Base-by-base conservation (phyloP, 2,888 invertebrate genomes). In the Rhorus exstirpatorius region DNA sequence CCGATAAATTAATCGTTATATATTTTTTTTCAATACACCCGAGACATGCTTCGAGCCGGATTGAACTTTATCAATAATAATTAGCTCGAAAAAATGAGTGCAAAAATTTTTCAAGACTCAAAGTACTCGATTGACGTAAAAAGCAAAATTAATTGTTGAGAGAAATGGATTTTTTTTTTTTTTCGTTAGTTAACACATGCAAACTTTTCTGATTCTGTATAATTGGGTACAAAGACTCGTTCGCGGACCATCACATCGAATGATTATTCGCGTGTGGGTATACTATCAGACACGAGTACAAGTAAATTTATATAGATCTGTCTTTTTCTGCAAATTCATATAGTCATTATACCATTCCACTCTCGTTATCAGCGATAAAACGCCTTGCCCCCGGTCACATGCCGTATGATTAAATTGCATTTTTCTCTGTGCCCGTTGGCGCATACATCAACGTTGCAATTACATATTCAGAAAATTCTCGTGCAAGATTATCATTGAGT, bases 361-460 rank as follows among this genome's bases (percentile, higher is more conserved):
- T 74, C 67, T 80, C 80, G 79, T 79, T 79, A 79, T 80, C 83
- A 68, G 70, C 55, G 58, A 65, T 79, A 63, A 60, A 58, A 58
- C 61, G 55, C 51, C 14, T 65, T 12, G n/a, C n/a, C 72, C 53
- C 81, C 63, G 67, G 63, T 79, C n/a, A n/a, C 81, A 74, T 72
- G 72, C 53, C 31, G 35, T 46, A 31, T 67, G 83, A 82, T 78
- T 75, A 74, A 41, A 78, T 68, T 65, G 74, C 74, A 14, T 68
- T 74, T 75, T 55, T 10, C 61, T 49, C 26, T n/a, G 49, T 63
- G n/a, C n/a, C 21, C 53, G 46, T 21, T 49, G 44, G 10, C 26
- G 44, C 41, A 68, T 58, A 19, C n/a, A n/a, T n/a, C n/a, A 31
- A 74, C 67, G 41, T 65, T 41, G 21, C 41, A 70, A 78, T 41